A percentile compares a stretch with the other conserved stretches of the same genome.
phyloP scores from a whole-genome alignment of 2,888 invertebrate genomes.

The Mantis religiosa region DNA sequence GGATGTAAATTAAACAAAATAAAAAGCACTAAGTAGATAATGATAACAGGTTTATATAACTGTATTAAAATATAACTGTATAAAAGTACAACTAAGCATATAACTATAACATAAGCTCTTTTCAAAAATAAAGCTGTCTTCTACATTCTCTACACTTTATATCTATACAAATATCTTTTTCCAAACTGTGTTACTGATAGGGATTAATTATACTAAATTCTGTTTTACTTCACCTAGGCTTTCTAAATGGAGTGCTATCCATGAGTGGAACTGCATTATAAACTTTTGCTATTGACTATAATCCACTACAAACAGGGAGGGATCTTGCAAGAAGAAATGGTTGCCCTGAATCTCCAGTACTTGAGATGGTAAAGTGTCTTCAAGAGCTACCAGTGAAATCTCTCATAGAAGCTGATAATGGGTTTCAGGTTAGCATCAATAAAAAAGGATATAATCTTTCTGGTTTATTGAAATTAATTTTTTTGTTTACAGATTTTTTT shows the following conservation, averaged over 20 bases:
- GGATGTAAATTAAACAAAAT: too few relatives aligned
- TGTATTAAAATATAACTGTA: too few relatives aligned
- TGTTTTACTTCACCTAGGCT: conserved; percentile 38
- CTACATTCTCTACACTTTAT: too few relatives aligned
- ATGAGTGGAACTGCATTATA: conserved; percentile 73
- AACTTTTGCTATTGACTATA: conserved; percentile 62
- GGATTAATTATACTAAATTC: neutral
- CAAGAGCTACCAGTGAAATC: conserved; percentile 47
- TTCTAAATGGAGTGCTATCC: conserved; percentile 60
- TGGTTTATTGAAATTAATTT: too few relatives aligned
- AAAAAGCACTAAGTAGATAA: too few relatives aligned
- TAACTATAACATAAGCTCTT: too few relatives aligned
- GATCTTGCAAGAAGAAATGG: conserved; percentile 59
- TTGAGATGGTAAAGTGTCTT: conserved; percentile 64
- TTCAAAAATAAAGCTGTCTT: too few relatives aligned
- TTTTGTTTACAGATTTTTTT: too few relatives aligned
- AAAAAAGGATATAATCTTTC: neutral
- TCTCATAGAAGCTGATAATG: conserved; percentile 42
- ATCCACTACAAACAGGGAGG: conserved; percentile 58
- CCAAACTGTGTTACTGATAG: too few relatives aligned
- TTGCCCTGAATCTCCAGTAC: conserved; percentile 56
- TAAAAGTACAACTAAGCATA: too few relatives aligned
- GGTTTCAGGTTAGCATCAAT: conserved; percentile 31
- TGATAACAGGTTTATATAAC: too few relatives aligned
- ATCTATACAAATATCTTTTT: too few relatives aligned